Base-by-base conservation (phyloP, 2,888 invertebrate genomes). In the Polyploca ridens region DNA sequence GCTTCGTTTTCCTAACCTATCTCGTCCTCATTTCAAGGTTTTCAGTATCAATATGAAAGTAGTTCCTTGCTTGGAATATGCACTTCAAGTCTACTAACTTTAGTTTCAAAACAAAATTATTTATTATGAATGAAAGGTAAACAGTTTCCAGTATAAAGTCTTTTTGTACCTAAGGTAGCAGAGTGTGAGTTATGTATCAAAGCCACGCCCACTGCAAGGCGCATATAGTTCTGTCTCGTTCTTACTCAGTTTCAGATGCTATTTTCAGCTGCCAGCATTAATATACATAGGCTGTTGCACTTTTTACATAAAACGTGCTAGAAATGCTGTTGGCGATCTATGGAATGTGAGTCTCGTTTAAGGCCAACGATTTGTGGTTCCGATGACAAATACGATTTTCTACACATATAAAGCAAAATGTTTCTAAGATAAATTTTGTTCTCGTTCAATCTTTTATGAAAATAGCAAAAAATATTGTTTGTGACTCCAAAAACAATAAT, bases 171-270 rank as follows among this genome's bases (percentile, higher is more conserved):
- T 81, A 83, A 77, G 78, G 72, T 73, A 69, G 68, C 73, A 67
- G 67, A 74, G 73, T 69, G 71, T 63, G 44, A 66, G 65, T 60
- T 62, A 65, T 66, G 41, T 64, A 54, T 61, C 41, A 63, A 69
- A 49, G 83, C 88, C 78, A 79, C 90, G 90, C 90, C 90, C 86
- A 82, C 82, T 80, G 82, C 79, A 85, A 73, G 77, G 75, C 82
- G 82, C 84, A 85, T 77, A 63, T 84, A 80, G 77, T 70, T 75
- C 79, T 68, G 72, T 87, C 87, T 79, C 84, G 75, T 70, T 87
- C 81, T 66, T 68, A 67, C 85, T 67, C 62, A 61, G 72, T 71
- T 73, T 69, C 66, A 72, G 70, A 73, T 67, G 74, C 72, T 81
- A 83, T 79, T 83, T 82, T 74, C 58, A 69, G 64, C 64, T 69